Base-by-base conservation (phyloP, 2,797 vertebrate species). In the Merluccius polli region DNA sequence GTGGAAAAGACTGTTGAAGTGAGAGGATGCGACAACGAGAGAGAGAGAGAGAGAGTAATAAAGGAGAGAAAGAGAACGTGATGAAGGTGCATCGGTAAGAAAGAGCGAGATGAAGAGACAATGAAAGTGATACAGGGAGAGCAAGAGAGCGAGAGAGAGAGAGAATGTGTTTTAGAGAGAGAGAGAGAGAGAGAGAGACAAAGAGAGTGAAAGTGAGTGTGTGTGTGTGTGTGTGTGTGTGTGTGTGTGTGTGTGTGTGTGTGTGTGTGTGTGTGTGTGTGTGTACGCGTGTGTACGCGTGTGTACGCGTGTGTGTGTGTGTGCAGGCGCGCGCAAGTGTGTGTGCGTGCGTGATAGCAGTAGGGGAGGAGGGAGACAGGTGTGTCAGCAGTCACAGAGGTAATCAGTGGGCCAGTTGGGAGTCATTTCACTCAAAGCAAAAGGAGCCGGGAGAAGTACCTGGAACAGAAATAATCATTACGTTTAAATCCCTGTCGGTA, bases 401-500 rank as follows among this genome's bases (percentile, higher is more conserved):
- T 92, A 93, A 93, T 94, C 91, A 92, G 84, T 72, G 81, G 86
- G 91, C 90, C 93, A 89, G 91, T 86, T 74, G 93, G 92, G 92
- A 94, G 91, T 87, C 86, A 84, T 94, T 93, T 86, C 83, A 90
- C 90, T 92, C 88, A 84, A 82, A 89, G 90, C 48, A 29, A 71
- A 92, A 89, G 85, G 79, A 29, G 88, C 85, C 83, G 81, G 87
- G 83, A 79, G 75, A 92, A 93, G 91, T 88, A 92, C 88, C 89
- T 84, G 89, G 87, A 90, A 93, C 93, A 92, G 93, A 93, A 94
- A 93, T 93, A 94, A 93, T 93, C 91, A 94, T 94, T 92, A 94
- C 90, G 92, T 93, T 94, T 93, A 91, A 91, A 89, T 90, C 92
- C 92, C 87, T 91, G 92, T 92, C 90, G 90, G 91, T 93, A 92